A percentile compares a stretch with the other conserved stretches of the same genome.
Evolutionary conservation across 92 coral and sea anemone genomes (phyloP).

Genomic region (Hydrozoanthus gracilis): DNA sequence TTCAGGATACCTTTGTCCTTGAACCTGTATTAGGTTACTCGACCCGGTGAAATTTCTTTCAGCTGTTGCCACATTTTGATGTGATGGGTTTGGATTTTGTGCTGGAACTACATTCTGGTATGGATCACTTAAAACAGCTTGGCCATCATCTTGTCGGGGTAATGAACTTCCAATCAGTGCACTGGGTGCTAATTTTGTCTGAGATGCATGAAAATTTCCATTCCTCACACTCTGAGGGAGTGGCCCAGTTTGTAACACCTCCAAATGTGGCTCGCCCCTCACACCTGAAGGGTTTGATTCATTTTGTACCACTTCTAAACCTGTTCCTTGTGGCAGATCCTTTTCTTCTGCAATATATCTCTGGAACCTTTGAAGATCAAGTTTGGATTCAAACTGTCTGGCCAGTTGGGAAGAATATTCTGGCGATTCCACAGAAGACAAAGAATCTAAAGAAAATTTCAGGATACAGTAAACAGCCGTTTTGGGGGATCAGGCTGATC

Average conservation of each 20-base stretch:
- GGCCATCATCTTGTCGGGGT: not conserved
- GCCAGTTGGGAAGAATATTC: constrained; percentile 14
- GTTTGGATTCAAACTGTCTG: constrained; percentile 72
- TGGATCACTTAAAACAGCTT: not conserved
- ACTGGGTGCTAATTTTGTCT: not conserved
- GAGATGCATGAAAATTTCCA: too few relatives aligned
- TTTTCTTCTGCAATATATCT: constrained; percentile 73
- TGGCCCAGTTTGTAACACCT: not conserved
- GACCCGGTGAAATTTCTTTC: not conserved
- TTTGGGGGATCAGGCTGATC: too few relatives aligned
- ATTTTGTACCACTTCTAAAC: not conserved
- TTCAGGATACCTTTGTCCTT: not conserved
- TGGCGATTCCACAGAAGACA: constrained; percentile 24
- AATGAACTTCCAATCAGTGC: not conserved
- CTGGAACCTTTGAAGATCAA: constrained; percentile 81
- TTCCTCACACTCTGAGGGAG: too few relatives aligned
- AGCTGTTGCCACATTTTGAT: not conserved
- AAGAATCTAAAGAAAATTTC: constrained; percentile 3
- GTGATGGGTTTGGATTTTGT: not conserved
- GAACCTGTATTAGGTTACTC: not conserved
- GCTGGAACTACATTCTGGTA: not conserved
- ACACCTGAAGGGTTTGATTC: constrained; percentile 13
- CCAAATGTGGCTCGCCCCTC: not conserved
- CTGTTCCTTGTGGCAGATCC: constrained; percentile 36
- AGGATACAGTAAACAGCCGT: not conserved